Evolutionary conservation across 1,140 invertebrate genomes (phyloP).

Genomic region (Sipha flava): DNA sequence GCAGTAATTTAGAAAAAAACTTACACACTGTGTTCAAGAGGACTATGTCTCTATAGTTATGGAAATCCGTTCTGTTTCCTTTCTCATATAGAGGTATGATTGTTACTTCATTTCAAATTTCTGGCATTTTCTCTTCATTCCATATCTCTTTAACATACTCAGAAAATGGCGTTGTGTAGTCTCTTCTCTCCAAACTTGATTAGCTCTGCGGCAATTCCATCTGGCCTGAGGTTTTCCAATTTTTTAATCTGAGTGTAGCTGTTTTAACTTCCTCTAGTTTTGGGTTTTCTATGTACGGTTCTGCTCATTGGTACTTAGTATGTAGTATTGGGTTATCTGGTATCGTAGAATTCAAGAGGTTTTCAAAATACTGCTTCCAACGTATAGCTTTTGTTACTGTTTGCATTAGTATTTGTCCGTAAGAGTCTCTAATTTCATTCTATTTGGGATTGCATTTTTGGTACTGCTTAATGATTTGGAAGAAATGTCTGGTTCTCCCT

Average conservation of each 20-base stretch:
- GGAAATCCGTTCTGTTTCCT: neutral
- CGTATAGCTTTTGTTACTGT: neutral
- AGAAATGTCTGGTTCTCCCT: neutral
- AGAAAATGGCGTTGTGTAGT: neutral
- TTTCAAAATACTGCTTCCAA: neutral
- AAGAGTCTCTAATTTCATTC: neutral
- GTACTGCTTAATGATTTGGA: neutral
- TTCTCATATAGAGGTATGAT: neutral
- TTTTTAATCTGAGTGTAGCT: neutral
- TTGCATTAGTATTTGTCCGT: neutral
- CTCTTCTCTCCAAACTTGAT: neutral
- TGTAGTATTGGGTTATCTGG: neutral
- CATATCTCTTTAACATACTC: neutral
- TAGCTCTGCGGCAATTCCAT: neutral
- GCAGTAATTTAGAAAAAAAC: too few relatives aligned
- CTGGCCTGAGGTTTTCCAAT: neutral
- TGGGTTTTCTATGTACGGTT: neutral
- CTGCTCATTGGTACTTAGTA: neutral
- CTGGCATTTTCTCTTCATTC: slow-evolving; percentile 4
- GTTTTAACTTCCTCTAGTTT: neutral
- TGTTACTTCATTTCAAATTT: neutral
- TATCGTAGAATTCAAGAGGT: neutral
- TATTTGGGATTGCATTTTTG: neutral
- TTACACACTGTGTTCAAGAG: too few relatives aligned
- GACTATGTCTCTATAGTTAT: too few relatives aligned